Base-by-base conservation (phyloP, 2,797 vertebrate species). In the Dendrocincla tyrannina region DNA sequence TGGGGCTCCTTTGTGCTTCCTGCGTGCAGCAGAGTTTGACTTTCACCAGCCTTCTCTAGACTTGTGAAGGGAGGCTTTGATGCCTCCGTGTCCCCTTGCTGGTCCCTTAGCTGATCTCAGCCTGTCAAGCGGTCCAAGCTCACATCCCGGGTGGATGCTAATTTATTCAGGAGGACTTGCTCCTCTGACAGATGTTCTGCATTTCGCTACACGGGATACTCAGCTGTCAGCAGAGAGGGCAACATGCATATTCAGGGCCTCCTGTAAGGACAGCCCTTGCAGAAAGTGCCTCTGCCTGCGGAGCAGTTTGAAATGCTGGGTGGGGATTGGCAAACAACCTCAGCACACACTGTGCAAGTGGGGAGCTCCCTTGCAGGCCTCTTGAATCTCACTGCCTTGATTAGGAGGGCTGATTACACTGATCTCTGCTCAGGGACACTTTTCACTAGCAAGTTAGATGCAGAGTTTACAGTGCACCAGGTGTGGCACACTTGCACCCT, bases 161-260 rank as follows among this genome's bases (percentile, higher is more conserved):
- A 74, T 96, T 79, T 87, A 82, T 90, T 68, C 79, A 88, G 55
- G 33, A 93, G 62, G 55, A 42, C 44, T 93, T 85, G 56, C 39
- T 95, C 18, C 77, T 93, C 81, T 85, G 77, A 56, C 70, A 90
- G 55, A 79, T 77, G 59, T 68, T 94, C 62, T 85, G 56, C 56
- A 60, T 90, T 95, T 95, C 42, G 28, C 30, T 47, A 7, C 63
- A 55, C 82, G 4, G 10, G 74, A 62, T 70, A 60, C 37, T 91
- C 44, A 68, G 74, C 70, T 93, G 75, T 80, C 91, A 91, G 88
- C 59, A 94, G 73, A 74, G 80, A 89, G 52, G 77, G 32, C 44
- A 91, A 33, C 46, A 41, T 44, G 49, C 77, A 83, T 96, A 91
- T 85, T 95, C 88, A 90, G 70, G n/a, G 37, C 3, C 19, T 85